Conservation (phyloP, 2,797 vertebrate species). For the Manis pentadactyla region DNA sequence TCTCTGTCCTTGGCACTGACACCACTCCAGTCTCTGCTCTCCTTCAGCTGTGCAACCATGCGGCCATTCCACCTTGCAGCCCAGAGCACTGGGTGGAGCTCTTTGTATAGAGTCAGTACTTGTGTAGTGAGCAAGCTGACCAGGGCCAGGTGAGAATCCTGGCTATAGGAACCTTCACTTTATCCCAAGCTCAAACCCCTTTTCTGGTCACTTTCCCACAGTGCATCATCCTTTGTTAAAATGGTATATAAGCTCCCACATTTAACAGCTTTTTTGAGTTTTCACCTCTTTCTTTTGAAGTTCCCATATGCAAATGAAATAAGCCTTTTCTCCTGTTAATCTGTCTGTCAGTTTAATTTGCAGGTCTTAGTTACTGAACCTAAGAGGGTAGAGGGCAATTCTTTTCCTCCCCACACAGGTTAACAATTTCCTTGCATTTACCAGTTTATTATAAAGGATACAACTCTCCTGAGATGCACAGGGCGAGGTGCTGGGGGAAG, state of each 20-base stretch:
- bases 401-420: not conserved
- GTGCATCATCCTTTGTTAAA: not conserved
- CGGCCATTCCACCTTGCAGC: too few species aligned
- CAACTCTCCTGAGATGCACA: not conserved
- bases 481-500: too few species aligned
- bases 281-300: not conserved
- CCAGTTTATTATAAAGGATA: not conserved
- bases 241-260: not conserved
- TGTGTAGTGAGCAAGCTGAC: too few species aligned
- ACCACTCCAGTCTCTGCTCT: too few species aligned
- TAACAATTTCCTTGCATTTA: not conserved
- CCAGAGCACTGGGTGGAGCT: too few species aligned
- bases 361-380: not conserved
- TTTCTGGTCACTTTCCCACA: not conserved
- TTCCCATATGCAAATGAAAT: not conserved
- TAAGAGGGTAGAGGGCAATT: not conserved
- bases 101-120: too few species aligned
- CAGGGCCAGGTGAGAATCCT: too few species aligned
- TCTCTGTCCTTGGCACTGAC: too few species aligned
- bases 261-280: not conserved
- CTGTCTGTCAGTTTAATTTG: not conserved
- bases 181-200: not conserved
- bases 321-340: not conserved
- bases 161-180: too few species aligned
- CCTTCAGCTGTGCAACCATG: too few species aligned